Conservation (phyloP, 2,888 invertebrate species). For the Acanthosepion lycidas region DNA sequence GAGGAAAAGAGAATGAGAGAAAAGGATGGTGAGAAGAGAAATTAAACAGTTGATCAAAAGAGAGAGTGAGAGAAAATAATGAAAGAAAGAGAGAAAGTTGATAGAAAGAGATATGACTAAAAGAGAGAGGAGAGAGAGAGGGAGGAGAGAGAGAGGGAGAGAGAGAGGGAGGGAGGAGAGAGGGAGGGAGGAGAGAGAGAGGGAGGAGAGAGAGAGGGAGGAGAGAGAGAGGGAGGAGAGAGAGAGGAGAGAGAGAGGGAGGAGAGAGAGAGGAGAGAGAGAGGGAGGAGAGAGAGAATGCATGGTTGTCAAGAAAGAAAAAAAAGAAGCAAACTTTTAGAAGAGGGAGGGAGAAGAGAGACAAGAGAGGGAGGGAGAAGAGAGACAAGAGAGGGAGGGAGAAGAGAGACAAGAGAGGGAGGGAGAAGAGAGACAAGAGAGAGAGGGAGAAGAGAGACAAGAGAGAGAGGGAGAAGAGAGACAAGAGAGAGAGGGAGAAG, state of each 20-base stretch:
- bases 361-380: background rate
- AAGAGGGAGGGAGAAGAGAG: background rate
- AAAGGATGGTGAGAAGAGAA: no score
- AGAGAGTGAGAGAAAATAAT: background rate
- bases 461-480: background rate
- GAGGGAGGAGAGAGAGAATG: background rate
- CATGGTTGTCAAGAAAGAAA: no score
- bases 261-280: background rate
- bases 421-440: background rate
- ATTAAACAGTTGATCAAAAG: background rate
- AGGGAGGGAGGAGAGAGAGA: background rate
- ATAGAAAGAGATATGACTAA: no score
- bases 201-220: no score
- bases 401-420: background rate
- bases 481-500: background rate
- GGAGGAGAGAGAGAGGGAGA: background rate
- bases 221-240: fast-evolving
- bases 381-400: background rate
- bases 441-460: no score
- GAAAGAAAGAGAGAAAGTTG: no score
- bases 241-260: background rate
- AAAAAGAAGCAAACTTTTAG: no score
- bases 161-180: fast-evolving
- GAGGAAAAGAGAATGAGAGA: background rate
- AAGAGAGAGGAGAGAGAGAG: background rate